Conservation (phyloP, 1,140 invertebrate genomes). For the Zelostemma sp. region DNA sequence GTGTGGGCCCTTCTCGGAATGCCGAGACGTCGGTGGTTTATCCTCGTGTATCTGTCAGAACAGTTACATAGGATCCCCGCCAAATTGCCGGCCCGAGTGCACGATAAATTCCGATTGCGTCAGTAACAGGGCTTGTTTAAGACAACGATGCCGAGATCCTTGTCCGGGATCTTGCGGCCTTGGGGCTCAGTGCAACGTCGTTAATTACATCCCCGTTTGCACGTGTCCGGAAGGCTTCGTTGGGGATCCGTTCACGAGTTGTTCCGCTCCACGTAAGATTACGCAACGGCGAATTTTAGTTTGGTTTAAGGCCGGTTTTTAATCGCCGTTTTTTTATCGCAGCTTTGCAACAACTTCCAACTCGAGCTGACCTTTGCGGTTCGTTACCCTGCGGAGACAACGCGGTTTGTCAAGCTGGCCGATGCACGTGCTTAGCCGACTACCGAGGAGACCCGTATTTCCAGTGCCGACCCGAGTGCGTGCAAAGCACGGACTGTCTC, state of each 20-base stretch:
- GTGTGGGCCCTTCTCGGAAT: constrained; percentile 74
- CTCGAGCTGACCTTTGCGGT: constrained; percentile 79
- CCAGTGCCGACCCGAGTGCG: constrained; percentile 78
- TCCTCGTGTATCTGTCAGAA: constrained; percentile 75
- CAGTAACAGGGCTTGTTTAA: constrained; percentile 76
- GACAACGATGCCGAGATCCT: constrained; percentile 80
- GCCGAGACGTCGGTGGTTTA: constrained; percentile 61
- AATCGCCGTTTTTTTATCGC: background rate
- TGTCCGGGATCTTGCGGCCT: constrained; percentile 81
- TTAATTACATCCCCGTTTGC: constrained; percentile 72
- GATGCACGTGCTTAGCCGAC: constrained; percentile 75
- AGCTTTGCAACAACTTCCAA: background rate
- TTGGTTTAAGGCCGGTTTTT: too few species aligned
- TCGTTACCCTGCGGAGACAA: constrained; percentile 81
- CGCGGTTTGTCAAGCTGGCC: constrained; percentile 75
- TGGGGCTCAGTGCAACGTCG: constrained; percentile 78
- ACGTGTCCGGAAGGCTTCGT: constrained; percentile 72
- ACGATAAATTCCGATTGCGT: constrained; percentile 77
- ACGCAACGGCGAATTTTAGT: constrained; percentile 62
- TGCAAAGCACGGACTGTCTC: constrained; percentile 77
- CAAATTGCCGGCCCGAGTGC: constrained; percentile 80
- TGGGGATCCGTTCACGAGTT: constrained; percentile 74
- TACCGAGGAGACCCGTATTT: constrained; percentile 78
- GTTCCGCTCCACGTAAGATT: constrained; percentile 56
- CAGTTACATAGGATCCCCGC: constrained; percentile 78